Percentiles rank a stretch among this genome's conserved stretches.
Conservation (phyloP, 2,888 invertebrate species). For the Drosophila neotestacea region DNA sequence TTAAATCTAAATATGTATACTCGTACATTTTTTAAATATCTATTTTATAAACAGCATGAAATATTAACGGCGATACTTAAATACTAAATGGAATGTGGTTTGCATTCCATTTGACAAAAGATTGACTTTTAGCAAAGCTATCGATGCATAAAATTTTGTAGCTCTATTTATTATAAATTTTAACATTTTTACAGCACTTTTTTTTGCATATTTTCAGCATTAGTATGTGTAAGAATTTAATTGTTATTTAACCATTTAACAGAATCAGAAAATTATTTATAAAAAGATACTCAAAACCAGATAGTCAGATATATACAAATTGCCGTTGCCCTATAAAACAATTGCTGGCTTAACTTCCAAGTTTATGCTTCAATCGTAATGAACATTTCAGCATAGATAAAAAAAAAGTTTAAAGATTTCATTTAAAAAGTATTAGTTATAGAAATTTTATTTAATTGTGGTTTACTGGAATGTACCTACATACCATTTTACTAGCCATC, state of each 20-base stretch:
- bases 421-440: background rate
- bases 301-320: no score
- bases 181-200: background rate
- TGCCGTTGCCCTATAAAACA: no score
- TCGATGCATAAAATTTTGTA: background rate
- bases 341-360: background rate
- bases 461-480: no score
- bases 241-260: background rate
- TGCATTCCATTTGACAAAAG: background rate
- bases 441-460: background rate
- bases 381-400: background rate
- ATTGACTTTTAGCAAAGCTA: conserved; percentile 4
- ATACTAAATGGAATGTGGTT: conserved; percentile 9
- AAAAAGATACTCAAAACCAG: no score
- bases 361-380: background rate
- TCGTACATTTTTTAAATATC: background rate
- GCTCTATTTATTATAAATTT: background rate
- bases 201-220: background rate
- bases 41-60: background rate
- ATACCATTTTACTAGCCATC: no score
- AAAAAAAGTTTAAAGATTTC: background rate
- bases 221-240: background rate
- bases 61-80: background rate
- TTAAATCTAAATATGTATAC: conserved; percentile 4
- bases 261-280: background rate